Conservation (phyloP, 2,888 invertebrate species). For the Oscheius sp. region DNA sequence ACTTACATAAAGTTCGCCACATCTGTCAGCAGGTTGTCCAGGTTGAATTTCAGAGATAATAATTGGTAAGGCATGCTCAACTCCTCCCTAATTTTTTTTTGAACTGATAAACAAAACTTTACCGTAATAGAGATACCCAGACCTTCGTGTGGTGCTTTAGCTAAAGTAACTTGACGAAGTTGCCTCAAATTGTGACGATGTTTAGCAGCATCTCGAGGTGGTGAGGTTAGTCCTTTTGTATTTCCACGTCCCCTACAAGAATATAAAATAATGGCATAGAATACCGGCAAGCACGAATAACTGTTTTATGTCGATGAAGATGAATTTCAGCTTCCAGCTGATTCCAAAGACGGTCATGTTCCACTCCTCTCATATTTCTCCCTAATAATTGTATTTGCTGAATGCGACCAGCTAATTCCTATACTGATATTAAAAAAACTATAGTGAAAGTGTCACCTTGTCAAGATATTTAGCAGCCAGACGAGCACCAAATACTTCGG, state of each 20-base stretch:
- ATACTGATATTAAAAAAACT: slow-evolving; percentile 16
- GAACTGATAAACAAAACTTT: slow-evolving; percentile 38
- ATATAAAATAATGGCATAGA: not conserved
- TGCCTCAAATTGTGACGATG: slow-evolving; percentile 64
- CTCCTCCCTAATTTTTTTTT: slow-evolving; percentile 78
- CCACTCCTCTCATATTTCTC: slow-evolving; percentile 82
- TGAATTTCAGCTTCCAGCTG: slow-evolving; percentile 87
- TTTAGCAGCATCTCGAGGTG: slow-evolving; percentile 41
- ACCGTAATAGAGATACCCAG: slow-evolving; percentile 86
- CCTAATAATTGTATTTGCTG: slow-evolving; percentile 85
- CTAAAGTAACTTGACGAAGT: slow-evolving; percentile 76
- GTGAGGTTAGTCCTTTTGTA: slow-evolving; percentile 54
- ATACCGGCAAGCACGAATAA: slow-evolving; percentile 76
- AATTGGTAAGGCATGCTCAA: slow-evolving; percentile 84
- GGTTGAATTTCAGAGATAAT: slow-evolving; percentile 83
- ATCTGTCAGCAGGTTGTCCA: slow-evolving; percentile 82
- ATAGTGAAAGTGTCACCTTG: slow-evolving; percentile 75
- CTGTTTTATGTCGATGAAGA: slow-evolving; percentile 84
- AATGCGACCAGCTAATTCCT: slow-evolving; percentile 74
- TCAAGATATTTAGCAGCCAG: slow-evolving; percentile 86
- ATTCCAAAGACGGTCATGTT: slow-evolving; percentile 83
- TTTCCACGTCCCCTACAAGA: slow-evolving; percentile 55
- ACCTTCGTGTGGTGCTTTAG: slow-evolving; percentile 81
- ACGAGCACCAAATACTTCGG: slow-evolving; percentile 85
- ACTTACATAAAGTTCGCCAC: slow-evolving; percentile 70